Evolutionary conservation across 2,113 vertebrate genomes (phyloP), one percentile per base, ranked within the genome.

Genomic region (Aramus guarauna): DNA sequence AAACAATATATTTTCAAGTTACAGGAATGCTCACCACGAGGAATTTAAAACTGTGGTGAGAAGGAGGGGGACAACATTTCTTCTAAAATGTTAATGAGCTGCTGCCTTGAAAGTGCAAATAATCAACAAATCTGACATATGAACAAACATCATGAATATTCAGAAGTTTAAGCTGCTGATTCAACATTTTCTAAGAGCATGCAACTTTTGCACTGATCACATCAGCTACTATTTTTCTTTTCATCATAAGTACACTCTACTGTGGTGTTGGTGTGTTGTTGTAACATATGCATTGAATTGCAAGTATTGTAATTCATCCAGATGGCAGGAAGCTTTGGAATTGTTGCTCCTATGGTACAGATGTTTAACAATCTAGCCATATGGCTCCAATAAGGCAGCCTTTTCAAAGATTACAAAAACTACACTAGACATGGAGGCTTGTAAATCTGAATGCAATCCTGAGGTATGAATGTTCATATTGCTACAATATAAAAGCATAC

Each of bases 341-440:
- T 87, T 83, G 92, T 80, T 95, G 71, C 90, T 96, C 92, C 96
- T 96, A 56, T 32, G 90, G 94, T 97, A 95, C 98, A 98, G 98
- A 98, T 98, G 98, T 97, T 97, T 94, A 96, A 96, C 97, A 91
- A 59, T 97, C 95, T 80, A 95, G 90, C 97, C 98, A 97, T 97
- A 96, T 98, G 98, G 97, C 90, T 95, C 88, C 90, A 95, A 79
- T 73, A 76, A 94, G 85, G 89, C 90, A 71, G 87, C 68, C 45
- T 85, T 92, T 94, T 74, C 90, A 95, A 82, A 95, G 88, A 77
- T 53, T 56, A 82, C 91, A 94, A 82, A 96, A 97, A 72, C 92
- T 84, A 29, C 90, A 71, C 60, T 23, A 92, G 89, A 58, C 76
- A 48, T 17, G 74, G 85, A 81, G 84, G 78, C 73, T 90, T 88